Conservation (phyloP, 2,113 vertebrate genomes). For the Tachuris rubrigastra region DNA sequence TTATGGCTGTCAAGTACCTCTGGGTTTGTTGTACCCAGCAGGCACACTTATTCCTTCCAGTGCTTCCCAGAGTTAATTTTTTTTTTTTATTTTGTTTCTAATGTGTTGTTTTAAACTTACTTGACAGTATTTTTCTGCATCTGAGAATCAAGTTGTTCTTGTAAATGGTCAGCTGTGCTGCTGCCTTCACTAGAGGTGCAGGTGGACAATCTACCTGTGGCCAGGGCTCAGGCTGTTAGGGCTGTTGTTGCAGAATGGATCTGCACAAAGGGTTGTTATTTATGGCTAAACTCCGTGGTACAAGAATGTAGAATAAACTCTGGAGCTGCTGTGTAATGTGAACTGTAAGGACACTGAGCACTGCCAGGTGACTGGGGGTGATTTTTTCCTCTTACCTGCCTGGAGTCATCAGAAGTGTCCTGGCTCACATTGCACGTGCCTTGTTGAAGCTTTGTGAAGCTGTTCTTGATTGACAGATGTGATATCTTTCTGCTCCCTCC, state of each 20-base stretch:
- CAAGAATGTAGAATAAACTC: background rate
- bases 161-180: background rate
- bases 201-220: background rate
- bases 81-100: background rate
- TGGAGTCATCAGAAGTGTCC: fast-evolving
- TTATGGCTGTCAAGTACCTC: background rate
- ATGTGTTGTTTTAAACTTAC: background rate
- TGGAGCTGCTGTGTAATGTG: background rate
- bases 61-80: background rate
- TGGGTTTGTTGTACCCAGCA: background rate
- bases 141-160: background rate
- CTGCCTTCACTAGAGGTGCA: background rate
- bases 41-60: background rate
- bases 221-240: background rate
- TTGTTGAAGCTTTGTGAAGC: background rate
- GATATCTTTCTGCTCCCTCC: background rate
- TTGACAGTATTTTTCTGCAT: background rate
- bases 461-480: background rate
- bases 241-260: background rate
- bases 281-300: background rate
- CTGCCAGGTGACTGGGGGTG: no score
- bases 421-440: background rate
- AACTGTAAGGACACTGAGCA: no score
- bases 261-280: background rate
- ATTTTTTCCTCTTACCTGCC: no score